Evolutionary conservation across 2,797 vertebrate species (phyloP).

Genomic region (Halcyon smyrnensis): DNA sequence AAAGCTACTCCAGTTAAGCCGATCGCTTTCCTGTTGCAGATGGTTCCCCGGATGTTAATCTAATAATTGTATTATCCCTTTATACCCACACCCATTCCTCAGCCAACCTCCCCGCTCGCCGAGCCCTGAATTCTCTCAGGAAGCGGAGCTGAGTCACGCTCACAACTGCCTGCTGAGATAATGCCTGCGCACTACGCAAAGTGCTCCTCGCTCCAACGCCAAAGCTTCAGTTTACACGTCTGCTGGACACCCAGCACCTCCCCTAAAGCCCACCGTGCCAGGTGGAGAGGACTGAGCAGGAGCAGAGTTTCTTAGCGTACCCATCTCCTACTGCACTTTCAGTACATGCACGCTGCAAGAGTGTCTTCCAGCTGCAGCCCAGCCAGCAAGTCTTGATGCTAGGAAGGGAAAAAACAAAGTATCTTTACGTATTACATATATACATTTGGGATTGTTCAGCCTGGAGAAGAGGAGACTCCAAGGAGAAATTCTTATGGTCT

Average conservation of each 20-base stretch:
- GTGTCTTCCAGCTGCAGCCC: neutral
- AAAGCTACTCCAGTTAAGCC: neutral
- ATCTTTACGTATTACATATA: neutral
- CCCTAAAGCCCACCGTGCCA: neutral
- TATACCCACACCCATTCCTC: constrained; percentile 39
- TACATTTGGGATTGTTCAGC: neutral
- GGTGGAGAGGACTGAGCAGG: neutral
- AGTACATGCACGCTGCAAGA: fast-evolving
- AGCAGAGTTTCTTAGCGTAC: neutral
- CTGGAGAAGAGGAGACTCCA: neutral
- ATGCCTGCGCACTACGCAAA: neutral
- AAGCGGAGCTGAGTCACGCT: constrained; percentile 69
- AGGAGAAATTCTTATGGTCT: too few relatives aligned
- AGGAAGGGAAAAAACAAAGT: neutral
- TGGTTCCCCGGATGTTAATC: neutral
- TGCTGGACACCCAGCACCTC: neutral
- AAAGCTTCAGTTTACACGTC: fast-evolving
- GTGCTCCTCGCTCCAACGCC: neutral
- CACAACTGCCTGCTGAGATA: constrained; percentile 62
- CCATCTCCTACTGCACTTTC: neutral
- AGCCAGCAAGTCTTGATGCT: neutral
- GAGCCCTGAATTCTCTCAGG: constrained; percentile 21
- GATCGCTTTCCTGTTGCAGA: neutral
- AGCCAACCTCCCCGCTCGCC: neutral
- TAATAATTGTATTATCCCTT: neutral